Base-by-base conservation (phyloP, 2,888 invertebrate species). In the Matsumyia berberina region DNA sequence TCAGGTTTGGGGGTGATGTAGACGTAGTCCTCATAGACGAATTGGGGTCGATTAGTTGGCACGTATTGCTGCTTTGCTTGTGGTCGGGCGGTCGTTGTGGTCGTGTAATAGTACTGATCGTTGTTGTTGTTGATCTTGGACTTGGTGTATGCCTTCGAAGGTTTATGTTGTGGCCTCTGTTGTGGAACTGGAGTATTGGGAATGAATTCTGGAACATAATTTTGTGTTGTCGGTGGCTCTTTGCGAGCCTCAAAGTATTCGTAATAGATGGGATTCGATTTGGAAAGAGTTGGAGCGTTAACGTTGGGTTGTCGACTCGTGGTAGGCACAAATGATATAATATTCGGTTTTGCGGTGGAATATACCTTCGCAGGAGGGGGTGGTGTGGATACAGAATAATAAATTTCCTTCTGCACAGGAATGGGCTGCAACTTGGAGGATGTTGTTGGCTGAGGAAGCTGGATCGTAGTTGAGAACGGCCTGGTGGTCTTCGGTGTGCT, bases 1-100 rank as follows among this genome's bases (percentile, higher is more conserved):
- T 93, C 92, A 0, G 94, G 94, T 29, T 93, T 91, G 9, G 94
- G 94, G 19, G 94, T 93, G 8, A 93, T 92, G 64, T 90, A 90
- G 2, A 92, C 89, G 19, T 90, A 89, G 77, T 89, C 88, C 29
- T 89, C 88, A 53, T 79, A 87, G 37, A 57, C 88, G 67, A 87
- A 90, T 78, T 64, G 90, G 51, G 72, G 90, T 87, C 88, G 86
- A 29, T 73, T 87, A 0, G 72, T 69, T 12, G 86, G 86, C 17
- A 78, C 37, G 6, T 87, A 86, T 17, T 81, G 86, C 24, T 85
- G 87, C 2, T 87, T 72, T 33, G 89, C 88, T 62, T 87, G 88
- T 15, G 90, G 90, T 1, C 88, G 87, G 0, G 33, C 17, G 2
- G 80, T 80, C 11, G 80, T 70, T 33, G 85, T 80, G 5, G 85